These are phyloP conservation scores for Enteromius thamalakanensis DNA, from an alignment of 2,797 vertebrate species.

Conservation along the genomic window DNA sequence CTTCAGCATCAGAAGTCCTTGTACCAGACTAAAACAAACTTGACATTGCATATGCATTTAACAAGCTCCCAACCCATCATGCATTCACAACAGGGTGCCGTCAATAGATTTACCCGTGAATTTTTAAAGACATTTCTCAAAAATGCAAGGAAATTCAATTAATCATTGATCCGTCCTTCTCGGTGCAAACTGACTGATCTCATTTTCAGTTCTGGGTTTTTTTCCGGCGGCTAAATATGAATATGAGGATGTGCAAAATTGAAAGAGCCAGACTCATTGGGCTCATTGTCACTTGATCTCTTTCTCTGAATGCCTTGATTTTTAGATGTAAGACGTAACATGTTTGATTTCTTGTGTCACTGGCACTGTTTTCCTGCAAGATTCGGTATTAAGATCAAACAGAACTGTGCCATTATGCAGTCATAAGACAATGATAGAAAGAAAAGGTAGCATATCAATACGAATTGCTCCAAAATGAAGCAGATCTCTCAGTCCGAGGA, in stretches of 20 bases:
- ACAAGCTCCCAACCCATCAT: conserved; percentile 22
- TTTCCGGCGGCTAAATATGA: conserved; percentile 28
- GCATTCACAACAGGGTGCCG: conserved; percentile 6
- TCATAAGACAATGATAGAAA: conserved; percentile 1
- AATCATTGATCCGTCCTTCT: conserved; percentile 30
- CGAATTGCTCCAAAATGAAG: background rate
- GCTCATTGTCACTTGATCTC: conserved; percentile 7
- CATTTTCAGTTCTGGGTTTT: conserved; percentile 15
- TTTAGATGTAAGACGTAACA: conserved; percentile 22
- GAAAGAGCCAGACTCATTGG: background rate
- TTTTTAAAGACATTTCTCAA: conserved; percentile 38
- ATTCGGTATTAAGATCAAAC: conserved; percentile 14
- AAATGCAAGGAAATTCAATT: conserved; percentile 31
- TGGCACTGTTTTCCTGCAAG: conserved; percentile 21
- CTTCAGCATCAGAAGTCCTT: conserved; percentile 33
- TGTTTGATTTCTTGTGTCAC: conserved; percentile 26
- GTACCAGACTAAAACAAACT: conserved; percentile 23
- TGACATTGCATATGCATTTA: conserved; percentile 22
- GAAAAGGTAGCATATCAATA: background rate
- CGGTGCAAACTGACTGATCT: conserved; percentile 28
- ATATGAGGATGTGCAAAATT: conserved; percentile 16
- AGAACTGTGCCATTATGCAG: conserved; percentile 4
- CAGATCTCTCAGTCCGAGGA: background rate
- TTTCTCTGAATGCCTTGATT: conserved; percentile 24
- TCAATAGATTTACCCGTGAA: conserved; percentile 32